phyloP scores from a whole-genome alignment of 2,113 vertebrate species.

The Ictalurus punctatus region DNA sequence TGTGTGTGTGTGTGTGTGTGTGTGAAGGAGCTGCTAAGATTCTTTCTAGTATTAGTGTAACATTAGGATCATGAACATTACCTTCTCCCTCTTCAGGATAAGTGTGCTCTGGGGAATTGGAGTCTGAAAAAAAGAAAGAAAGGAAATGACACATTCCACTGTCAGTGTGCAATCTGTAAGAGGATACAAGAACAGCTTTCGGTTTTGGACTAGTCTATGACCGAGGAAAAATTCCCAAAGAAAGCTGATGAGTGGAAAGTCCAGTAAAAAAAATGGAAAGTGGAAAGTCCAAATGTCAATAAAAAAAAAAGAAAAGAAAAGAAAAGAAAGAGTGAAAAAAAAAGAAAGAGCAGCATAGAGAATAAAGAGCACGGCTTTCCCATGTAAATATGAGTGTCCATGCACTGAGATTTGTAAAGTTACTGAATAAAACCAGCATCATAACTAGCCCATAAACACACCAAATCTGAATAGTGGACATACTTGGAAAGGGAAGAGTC shows the following conservation, averaged over 20 bases:
- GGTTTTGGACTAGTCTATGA: neutral
- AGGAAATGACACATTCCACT: neutral
- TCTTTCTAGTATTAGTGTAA: neutral
- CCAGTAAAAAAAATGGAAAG: neutral
- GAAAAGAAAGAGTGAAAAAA: neutral
- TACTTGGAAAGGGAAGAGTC: constrained; percentile 17
- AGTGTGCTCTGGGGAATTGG: rapidly evolving
- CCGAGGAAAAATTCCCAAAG: neutral
- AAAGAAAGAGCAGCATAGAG: neutral
- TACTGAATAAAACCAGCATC: neutral
- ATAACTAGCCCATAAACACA: neutral
- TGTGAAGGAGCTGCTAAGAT: neutral
- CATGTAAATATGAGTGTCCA: neutral
- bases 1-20: neutral
- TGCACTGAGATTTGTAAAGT: neutral
- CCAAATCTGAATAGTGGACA: neutral
- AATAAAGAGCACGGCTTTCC: neutral
- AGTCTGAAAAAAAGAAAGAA: neutral
- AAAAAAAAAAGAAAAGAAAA: neutral
- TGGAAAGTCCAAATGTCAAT: too few species aligned
- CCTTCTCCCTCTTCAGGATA: neutral
- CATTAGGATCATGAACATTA: neutral
- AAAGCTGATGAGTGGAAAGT: neutral
- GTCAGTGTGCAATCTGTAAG: neutral
- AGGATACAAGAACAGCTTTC: neutral